phyloP scores from a whole-genome alignment of 1,140 invertebrate genomes.

The Cydia pomonella region DNA sequence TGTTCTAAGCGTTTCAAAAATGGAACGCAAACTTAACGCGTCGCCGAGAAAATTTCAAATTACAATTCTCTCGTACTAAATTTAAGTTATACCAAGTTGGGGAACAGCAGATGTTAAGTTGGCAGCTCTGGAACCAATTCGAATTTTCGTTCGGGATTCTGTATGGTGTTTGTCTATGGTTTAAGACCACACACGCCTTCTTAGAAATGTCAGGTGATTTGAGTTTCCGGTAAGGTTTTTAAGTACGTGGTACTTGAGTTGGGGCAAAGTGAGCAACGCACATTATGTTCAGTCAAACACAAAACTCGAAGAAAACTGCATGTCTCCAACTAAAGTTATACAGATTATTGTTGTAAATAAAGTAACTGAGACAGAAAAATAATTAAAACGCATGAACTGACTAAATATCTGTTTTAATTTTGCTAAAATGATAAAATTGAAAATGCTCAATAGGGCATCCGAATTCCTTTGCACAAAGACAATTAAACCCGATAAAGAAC shows the following conservation, averaged over 20 bases:
- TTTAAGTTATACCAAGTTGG: background rate
- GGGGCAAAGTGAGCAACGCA: background rate
- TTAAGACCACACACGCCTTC: constrained; percentile 24
- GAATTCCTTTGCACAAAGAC: constrained; percentile 1
- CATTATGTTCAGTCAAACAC: too few species aligned
- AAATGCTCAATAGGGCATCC: background rate
- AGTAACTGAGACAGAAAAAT: too few species aligned
- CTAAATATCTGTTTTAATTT: background rate
- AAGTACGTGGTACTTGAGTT: constrained; percentile 24
- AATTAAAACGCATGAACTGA: too few species aligned
- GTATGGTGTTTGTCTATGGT: constrained; percentile 24
- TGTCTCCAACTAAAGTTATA: too few species aligned
- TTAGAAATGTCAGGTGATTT: constrained; percentile 29
- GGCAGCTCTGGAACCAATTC: background rate
- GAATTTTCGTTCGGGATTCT: constrained; percentile 16
- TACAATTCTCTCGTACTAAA: background rate
- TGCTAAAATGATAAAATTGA: background rate
- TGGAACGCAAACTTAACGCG: constrained; percentile 1
- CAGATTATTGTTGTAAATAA: too few species aligned
- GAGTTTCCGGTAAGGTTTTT: constrained; percentile 3
- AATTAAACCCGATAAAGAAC: background rate
- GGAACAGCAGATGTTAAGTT: background rate
- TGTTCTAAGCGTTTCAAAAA: constrained; percentile 20
- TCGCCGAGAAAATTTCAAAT: background rate
- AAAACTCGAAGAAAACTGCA: too few species aligned